Conservation (phyloP, 1,140 invertebrate species). For the Phthorimaea operculella region DNA sequence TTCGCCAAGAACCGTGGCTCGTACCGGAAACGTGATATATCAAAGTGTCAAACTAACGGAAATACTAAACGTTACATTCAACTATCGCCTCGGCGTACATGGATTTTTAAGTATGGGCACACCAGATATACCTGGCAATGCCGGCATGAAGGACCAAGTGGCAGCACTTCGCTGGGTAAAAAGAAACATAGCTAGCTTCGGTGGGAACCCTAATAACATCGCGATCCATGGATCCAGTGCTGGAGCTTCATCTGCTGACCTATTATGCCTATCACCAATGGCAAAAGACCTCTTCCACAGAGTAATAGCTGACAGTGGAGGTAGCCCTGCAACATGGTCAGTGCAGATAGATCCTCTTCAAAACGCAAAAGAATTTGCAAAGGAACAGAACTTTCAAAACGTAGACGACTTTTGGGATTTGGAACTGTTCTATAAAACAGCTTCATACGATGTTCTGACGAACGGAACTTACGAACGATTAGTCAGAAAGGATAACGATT, state of each 20-base stretch:
- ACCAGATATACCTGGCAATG: slow-evolving; percentile 38
- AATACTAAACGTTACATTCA: slow-evolving; percentile 32
- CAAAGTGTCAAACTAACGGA: no score
- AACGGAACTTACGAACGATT: slow-evolving; percentile 1
- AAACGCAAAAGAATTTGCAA: slow-evolving; percentile 23
- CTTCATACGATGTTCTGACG: slow-evolving; percentile 13
- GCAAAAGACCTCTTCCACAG: slow-evolving; percentile 34
- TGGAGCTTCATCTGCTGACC: slow-evolving; percentile 33
- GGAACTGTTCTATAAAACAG: slow-evolving; percentile 28
- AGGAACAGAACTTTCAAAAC: slow-evolving; percentile 16
- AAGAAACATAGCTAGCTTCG: slow-evolving; percentile 37
- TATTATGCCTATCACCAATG: slow-evolving; percentile 33
- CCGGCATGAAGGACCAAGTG: slow-evolving; percentile 44
- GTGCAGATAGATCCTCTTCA: slow-evolving; percentile 28
- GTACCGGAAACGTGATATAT: slow-evolving; percentile 22
- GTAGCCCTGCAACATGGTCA: slow-evolving; percentile 20
- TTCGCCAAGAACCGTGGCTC: slow-evolving; percentile 22
- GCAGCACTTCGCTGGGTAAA: slow-evolving; percentile 38
- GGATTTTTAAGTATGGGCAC: slow-evolving; percentile 40
- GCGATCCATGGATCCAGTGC: slow-evolving; percentile 38
- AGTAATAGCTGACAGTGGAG: slow-evolving; percentile 37
- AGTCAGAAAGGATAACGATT: slow-evolving; percentile 17
- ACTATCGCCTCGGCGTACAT: slow-evolving; percentile 34
- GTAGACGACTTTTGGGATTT: slow-evolving; percentile 22
- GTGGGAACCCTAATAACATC: slow-evolving; percentile 43